Conservation (phyloP, 2,888 invertebrate genomes). For the Polydrusus pterygomalis region DNA sequence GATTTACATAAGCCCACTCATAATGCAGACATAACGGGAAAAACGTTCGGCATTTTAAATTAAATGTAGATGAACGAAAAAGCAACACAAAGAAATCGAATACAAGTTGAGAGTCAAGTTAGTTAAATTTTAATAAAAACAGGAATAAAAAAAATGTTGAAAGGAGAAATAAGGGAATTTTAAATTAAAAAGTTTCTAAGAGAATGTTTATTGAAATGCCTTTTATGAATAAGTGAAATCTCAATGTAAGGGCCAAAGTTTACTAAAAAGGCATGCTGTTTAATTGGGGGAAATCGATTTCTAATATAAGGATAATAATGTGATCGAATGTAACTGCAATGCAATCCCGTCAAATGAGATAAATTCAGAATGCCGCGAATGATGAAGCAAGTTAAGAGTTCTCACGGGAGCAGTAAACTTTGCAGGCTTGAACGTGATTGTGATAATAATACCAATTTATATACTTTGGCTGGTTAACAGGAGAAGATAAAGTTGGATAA, state of each 20-base stretch:
- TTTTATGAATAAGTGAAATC: not conserved
- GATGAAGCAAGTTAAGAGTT: conserved; percentile 27
- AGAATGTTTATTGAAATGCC: conserved; percentile 1
- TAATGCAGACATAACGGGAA: conserved; percentile 20
- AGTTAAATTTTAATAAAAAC: conserved; percentile 27
- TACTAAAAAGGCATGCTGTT: no score
- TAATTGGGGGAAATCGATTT: no score
- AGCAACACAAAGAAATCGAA: conserved; percentile 22
- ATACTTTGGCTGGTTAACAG: conserved; percentile 17
- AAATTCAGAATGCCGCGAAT: conserved; percentile 13
- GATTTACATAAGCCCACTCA: conserved; percentile 31
- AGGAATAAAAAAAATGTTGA: conserved; percentile 1
- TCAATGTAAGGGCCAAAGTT: no score
- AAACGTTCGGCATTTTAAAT: conserved; percentile 33
- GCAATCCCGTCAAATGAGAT: conserved; percentile 14
- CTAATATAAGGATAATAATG: not conserved
- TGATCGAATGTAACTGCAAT: conserved; percentile 2
- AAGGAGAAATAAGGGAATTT: conserved; percentile 4
- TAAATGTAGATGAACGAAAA: conserved; percentile 28
- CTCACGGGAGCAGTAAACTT: conserved; percentile 32
- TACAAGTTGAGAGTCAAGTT: conserved; percentile 17
- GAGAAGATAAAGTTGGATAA: conserved; percentile 10
- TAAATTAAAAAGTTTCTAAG: conserved; percentile 9
- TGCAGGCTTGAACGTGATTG: conserved; percentile 24
- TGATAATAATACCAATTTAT: conserved; percentile 33